phyloP scores from a whole-genome alignment of 2,113 vertebrate species.

The Smithornis capensis region DNA sequence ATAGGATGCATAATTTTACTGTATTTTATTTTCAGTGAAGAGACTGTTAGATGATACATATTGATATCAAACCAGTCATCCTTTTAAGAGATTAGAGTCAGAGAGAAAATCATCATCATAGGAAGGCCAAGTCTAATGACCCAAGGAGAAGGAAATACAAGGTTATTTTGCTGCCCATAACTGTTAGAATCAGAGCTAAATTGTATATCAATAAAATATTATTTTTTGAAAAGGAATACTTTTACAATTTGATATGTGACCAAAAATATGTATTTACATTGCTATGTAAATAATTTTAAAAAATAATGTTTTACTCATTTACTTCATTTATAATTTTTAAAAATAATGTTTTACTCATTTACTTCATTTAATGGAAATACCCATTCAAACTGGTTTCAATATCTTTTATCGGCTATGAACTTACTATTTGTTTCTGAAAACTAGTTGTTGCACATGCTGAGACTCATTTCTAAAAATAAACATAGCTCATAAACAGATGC shows the following conservation, averaged over 20 bases:
- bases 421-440: neutral
- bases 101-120: neutral
- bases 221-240: neutral
- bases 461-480: neutral
- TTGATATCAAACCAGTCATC: neutral
- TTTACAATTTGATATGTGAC: neutral
- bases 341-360: neutral
- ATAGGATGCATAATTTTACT: neutral
- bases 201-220: neutral
- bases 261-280: neutral
- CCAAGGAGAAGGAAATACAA: neutral
- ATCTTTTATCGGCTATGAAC: neutral
- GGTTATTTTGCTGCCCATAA: neutral
- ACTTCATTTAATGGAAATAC: neutral
- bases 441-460: neutral
- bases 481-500: neutral
- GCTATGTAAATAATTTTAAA: neutral
- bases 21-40: conserved; percentile 3
- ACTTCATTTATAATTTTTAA: neutral
- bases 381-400: neutral
- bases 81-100: neutral
- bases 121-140: neutral
- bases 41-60: neutral
- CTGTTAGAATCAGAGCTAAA: neutral
- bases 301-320: neutral